Percentiles rank a stretch among this genome's conserved stretches.
Conservation (phyloP, 2,113 vertebrate species). For the Chamaea fasciata region DNA sequence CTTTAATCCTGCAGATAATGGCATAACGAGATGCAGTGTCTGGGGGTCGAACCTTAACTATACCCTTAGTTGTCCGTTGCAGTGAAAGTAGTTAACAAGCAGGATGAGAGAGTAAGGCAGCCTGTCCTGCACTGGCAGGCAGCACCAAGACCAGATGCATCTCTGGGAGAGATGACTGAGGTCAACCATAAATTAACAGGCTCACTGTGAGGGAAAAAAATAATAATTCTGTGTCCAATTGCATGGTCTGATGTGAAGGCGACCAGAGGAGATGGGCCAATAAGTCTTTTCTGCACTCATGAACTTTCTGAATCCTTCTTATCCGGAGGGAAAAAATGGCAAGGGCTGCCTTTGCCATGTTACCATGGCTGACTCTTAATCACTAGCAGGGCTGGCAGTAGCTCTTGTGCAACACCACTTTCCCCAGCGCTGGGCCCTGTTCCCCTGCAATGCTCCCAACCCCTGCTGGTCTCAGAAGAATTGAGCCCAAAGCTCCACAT, state of each 20-base stretch:
- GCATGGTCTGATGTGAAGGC: neutral
- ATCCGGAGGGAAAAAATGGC: neutral
- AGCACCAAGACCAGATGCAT: neutral
- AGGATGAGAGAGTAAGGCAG: neutral
- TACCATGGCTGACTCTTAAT: constrained; percentile 52
- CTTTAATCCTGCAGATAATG: neutral
- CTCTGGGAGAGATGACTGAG: neutral
- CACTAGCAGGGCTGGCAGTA: constrained; percentile 51
- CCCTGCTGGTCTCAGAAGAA: constrained; percentile 62
- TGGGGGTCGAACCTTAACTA: neutral
- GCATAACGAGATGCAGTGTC: neutral
- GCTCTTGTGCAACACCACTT: constrained; percentile 61
- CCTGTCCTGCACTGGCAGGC: neutral
- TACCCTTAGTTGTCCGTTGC: neutral
- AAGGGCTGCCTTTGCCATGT: constrained; percentile 28
- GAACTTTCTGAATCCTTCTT: neutral
- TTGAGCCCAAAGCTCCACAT: constrained; percentile 53
- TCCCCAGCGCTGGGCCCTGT: constrained; percentile 44
- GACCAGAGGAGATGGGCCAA: neutral
- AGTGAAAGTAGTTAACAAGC: constrained; percentile 22
- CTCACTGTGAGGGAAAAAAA: neutral
- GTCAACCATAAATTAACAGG: neutral
- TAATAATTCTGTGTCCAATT: neutral
- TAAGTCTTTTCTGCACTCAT: neutral
- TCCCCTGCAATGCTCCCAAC: constrained; percentile 59